Evolutionary conservation across 2,797 vertebrate genomes (phyloP), one percentile per base, ranked within the genome.

Genomic region (Martes flavigula): DNA sequence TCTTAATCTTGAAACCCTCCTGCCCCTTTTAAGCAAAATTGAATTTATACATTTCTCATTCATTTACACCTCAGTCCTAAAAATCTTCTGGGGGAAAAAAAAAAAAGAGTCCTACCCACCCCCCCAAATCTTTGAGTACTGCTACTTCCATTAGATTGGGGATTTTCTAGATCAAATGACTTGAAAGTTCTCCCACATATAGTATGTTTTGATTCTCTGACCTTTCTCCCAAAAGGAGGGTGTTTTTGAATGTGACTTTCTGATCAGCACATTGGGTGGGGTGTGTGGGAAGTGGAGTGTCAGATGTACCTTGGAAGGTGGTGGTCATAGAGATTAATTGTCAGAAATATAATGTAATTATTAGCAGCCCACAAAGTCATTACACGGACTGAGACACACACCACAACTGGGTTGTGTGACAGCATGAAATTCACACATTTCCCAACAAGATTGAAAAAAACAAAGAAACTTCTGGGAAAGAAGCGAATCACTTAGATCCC

Each of bases 11-110:
- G 72, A 96, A 97, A 93, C 82, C 81, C 87, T 90, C 62, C 48
- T 97, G 95, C 92, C 94, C 94, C 83, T 96, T 97, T 94, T 97
- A 96, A 93, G 88, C 78, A 86, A 96, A 96, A 97, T 77, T 97
- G 92, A 97, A 96, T 97, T 89, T 95, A 98, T 93, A 97, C 87
- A 92, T 97, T 97, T 90, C 97, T 97, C 91, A 95, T 98, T 97
- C 89, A 97, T 96, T 96, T 97, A 96, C 1, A 96, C 94, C 81
- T 92, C 51, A 27, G 73, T 96, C 73, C 93, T 97, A 38, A 97
- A 96, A 97, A 85, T 14, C 40, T 90, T 83, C 77, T 90, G 51
- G 38, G 38, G 38, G 14, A 38, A 12, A 15, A 62, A 40, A 40
- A 73, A 93, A 85, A 38, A 3, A 64, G 38, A 83, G 79, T 70